Percentiles rank a stretch among this genome's conserved stretches.
These are phyloP conservation scores for Acleris literana DNA, from an alignment of 2,888 invertebrate genomes.

Conservation along the genomic window DNA sequence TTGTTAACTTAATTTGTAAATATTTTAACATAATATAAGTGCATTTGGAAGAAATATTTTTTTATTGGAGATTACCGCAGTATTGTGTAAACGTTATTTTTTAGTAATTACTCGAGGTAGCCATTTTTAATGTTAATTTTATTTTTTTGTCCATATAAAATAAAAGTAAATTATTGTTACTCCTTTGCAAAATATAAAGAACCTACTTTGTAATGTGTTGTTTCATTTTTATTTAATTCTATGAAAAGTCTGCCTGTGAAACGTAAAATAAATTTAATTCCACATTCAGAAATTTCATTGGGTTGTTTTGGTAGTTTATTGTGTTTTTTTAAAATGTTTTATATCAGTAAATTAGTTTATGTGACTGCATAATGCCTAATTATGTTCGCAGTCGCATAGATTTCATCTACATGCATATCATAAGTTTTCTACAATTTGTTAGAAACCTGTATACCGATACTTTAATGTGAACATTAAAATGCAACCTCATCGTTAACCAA, in stretches of 20 bases:
- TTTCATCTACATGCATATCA: too few species aligned
- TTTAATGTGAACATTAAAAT: too few species aligned
- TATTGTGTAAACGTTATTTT: constrained; percentile 62
- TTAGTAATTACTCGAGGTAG: constrained; percentile 63
- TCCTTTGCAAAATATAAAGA: constrained; percentile 77
- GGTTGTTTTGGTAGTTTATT: too few species aligned
- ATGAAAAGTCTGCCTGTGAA: neutral
- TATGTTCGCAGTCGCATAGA: too few species aligned
- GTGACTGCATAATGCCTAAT: too few species aligned
- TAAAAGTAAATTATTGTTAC: constrained; percentile 80
- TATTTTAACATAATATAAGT: constrained; percentile 37
- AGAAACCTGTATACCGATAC: too few species aligned
- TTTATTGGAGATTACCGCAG: constrained; percentile 61
- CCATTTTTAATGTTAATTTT: constrained; percentile 68
- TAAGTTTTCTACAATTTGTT: too few species aligned
- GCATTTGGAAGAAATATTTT: constrained; percentile 43
- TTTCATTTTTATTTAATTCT: constrained; percentile 45
- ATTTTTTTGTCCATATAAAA: constrained; percentile 66
- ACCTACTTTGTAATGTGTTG: constrained; percentile 68
- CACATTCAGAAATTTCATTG: too few species aligned
- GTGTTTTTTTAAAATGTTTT: too few species aligned
- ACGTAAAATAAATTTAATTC: too few species aligned
- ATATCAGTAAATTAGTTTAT: too few species aligned
- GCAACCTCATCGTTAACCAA: too few species aligned
- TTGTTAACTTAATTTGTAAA: constrained; percentile 40